Conservation (phyloP, 2,797 vertebrate species). For the Pempheris klunzingeri region DNA sequence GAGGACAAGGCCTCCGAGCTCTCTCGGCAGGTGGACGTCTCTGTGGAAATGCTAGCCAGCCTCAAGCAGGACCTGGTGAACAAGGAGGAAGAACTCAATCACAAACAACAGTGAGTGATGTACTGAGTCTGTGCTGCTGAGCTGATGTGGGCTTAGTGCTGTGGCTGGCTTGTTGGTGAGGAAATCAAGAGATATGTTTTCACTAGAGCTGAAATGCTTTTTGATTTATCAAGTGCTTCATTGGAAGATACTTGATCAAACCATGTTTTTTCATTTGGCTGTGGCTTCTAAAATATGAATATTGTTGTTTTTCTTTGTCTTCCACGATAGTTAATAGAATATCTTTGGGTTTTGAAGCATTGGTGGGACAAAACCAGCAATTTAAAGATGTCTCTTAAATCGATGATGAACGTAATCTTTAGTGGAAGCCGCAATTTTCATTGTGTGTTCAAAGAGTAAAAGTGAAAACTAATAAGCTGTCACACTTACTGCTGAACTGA, state of each 20-base stretch:
- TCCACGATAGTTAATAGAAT: no score
- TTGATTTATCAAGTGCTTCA: not conserved
- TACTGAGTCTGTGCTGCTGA: not conserved
- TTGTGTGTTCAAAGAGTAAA: not conserved
- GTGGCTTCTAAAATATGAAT: not conserved
- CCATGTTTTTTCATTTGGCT: not conserved
- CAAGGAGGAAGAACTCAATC: conserved; percentile 96
- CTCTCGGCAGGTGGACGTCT: conserved; percentile 97
- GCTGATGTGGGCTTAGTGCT: not conserved
- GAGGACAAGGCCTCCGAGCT: conserved; percentile 96
- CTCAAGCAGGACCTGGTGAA: conserved; percentile 98
- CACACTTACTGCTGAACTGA: not conserved
- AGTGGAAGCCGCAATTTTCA: not conserved
- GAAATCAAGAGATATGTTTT: not conserved
- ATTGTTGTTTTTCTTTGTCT: not conserved
- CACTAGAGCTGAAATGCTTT: not conserved
- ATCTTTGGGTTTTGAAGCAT: not conserved
- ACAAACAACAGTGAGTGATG: conserved; percentile 95
- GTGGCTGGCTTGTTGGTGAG: not conserved
- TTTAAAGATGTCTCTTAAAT: not conserved
- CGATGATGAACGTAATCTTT: not conserved
- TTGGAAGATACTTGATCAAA: not conserved
- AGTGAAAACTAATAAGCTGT: not conserved
- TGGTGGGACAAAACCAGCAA: not conserved
- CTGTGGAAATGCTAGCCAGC: conserved; percentile 97